Percentiles rank a stretch among this genome's conserved stretches.
phyloP scores from a whole-genome alignment of 2,797 vertebrate species.

The Pseudochirops corinnae region DNA sequence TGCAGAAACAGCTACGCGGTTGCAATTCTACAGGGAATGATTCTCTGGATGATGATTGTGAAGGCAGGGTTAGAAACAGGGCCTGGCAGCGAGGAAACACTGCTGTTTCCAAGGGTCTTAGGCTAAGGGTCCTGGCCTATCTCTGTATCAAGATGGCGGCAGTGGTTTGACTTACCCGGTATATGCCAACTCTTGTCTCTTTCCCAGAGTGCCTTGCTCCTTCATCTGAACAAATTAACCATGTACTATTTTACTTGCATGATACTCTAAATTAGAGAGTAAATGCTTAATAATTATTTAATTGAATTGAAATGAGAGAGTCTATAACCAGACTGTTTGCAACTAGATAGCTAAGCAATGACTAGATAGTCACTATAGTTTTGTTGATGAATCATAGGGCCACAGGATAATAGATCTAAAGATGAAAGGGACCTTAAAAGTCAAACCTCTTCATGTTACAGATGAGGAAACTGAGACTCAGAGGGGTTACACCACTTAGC shows the following conservation, averaged over 20 bases:
- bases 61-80: background rate
- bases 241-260: background rate
- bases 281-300: background rate
- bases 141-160: background rate
- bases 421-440: background rate
- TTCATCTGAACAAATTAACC: background rate
- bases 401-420: background rate
- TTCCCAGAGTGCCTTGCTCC: background rate
- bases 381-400: background rate
- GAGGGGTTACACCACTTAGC: background rate
- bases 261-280: background rate
- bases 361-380: background rate
- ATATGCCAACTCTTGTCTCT: background rate
- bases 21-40: background rate
- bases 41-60: background rate
- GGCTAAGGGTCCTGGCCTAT: background rate
- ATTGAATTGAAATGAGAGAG: slow-evolving; percentile 3
- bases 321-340: background rate
- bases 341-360: background rate
- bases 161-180: background rate
- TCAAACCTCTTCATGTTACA: background rate
- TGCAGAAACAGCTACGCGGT: background rate
- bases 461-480: background rate
- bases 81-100: background rate
- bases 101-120: background rate